Evolutionary conservation across 2,113 vertebrate species (phyloP).

Genomic region (Fregetta grallaria): DNA sequence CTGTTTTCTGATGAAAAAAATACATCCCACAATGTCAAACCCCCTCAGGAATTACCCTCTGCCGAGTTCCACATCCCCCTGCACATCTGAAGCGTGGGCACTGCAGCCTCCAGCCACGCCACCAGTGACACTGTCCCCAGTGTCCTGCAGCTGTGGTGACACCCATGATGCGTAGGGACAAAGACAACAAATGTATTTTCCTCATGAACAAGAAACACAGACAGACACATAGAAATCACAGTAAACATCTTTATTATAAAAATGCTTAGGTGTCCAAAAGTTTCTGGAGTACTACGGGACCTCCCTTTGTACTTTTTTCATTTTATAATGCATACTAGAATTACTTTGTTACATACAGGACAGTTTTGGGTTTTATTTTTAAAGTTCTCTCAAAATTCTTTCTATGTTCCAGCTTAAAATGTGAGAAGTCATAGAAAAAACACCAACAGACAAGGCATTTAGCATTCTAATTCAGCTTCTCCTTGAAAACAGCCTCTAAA

Average conservation of each 20-base stretch:
- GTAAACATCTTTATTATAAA: conserved; percentile 39
- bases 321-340: neutral
- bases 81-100: neutral
- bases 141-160: neutral
- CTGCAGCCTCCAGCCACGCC: neutral
- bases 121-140: neutral
- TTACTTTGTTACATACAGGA: neutral
- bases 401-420: neutral
- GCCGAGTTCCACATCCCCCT: neutral
- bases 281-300: neutral
- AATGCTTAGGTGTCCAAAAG: neutral
- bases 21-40: neutral
- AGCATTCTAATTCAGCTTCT: neutral
- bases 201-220: neutral
- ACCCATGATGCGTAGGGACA: neutral
- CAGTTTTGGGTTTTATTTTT: neutral
- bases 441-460: neutral
- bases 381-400: neutral
- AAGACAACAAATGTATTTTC: neutral
- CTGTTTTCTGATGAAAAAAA: neutral
- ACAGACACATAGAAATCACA: neutral
- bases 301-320: neutral
- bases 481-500: neutral
- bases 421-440: neutral
- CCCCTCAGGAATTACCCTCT: neutral